A percentile compares a stretch with the other conserved stretches of the same genome.
phyloP scores from a whole-genome alignment of 2,888 invertebrate species.

The Rhagium mordax region DNA sequence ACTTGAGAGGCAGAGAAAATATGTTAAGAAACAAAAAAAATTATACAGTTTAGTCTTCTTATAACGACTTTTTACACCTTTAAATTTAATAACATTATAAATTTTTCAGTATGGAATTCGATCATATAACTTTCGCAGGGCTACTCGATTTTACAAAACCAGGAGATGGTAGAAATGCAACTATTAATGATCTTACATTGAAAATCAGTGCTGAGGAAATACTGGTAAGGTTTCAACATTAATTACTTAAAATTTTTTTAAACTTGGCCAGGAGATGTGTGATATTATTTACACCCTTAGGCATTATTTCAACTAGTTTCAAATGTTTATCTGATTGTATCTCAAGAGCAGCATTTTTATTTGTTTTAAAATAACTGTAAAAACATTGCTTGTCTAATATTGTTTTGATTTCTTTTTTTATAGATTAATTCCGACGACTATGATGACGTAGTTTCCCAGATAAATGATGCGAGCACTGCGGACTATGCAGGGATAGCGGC shows the following conservation, averaged over 20 bases:
- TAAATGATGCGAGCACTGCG: neutral
- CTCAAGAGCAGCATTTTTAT: too few relatives aligned
- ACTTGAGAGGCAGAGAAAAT: too few relatives aligned
- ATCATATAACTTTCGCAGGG: neutral
- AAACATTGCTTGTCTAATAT: too few relatives aligned
- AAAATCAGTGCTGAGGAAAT: neutral
- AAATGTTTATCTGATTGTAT: too few relatives aligned
- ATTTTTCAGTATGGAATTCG: neutral
- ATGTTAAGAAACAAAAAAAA: neutral
- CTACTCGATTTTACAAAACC: neutral
- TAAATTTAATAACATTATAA: too few relatives aligned
- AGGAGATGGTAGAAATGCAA: neutral
- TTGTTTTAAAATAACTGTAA: too few relatives aligned
- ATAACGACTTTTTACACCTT: too few relatives aligned
- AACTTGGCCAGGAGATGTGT: too few relatives aligned
- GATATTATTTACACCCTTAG: too few relatives aligned
- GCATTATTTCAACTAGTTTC: too few relatives aligned
- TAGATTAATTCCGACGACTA: neutral
- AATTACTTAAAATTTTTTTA: too few relatives aligned
- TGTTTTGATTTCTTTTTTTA: neutral
- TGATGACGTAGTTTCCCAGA: neutral
- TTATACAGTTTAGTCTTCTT: too few relatives aligned
- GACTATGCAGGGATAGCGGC: neutral
- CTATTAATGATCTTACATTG: neutral
- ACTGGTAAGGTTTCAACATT: neutral